Percentiles rank a stretch among this genome's conserved stretches.
phyloP scores from a whole-genome alignment of 2,797 vertebrate species.

The Acridotheres tristis region DNA sequence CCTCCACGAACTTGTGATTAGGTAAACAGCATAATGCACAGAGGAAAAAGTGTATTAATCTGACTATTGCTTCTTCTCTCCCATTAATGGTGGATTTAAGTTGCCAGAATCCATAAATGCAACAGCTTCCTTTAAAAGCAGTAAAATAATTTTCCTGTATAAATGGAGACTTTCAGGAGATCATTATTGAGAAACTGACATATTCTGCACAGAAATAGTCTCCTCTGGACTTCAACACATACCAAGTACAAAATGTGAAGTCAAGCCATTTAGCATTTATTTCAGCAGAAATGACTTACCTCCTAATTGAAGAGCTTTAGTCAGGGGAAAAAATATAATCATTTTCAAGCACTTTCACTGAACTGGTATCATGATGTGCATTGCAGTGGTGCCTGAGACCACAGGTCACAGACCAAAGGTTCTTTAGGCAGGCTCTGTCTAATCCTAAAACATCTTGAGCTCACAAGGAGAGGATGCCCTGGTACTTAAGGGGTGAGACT shows the following conservation, averaged over 20 bases:
- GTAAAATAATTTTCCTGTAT: slow-evolving; percentile 64
- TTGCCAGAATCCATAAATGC: slow-evolving; percentile 68
- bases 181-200: slow-evolving; percentile 61
- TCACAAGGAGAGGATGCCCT: neutral
- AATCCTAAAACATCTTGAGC: neutral
- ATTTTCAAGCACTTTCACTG: slow-evolving; percentile 11
- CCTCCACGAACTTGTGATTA: slow-evolving; percentile 49
- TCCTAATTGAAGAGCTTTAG: slow-evolving; percentile 50
- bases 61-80: slow-evolving; percentile 17
- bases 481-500: neutral
- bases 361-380: neutral
- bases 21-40: slow-evolving; percentile 66
- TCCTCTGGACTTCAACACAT: slow-evolving; percentile 50
- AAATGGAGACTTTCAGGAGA: slow-evolving; percentile 62
- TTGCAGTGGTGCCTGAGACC: neutral
- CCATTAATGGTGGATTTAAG: slow-evolving; percentile 40
- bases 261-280: slow-evolving; percentile 59
- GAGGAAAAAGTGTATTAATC: slow-evolving; percentile 48
- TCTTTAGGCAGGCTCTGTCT: neutral
- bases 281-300: slow-evolving; percentile 50
- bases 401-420: neutral
- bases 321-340: neutral
- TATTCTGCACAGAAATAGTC: slow-evolving; percentile 63
- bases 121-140: slow-evolving; percentile 67
- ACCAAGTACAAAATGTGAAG: slow-evolving; percentile 29